These are phyloP conservation scores for Tubulanus polymorphus DNA, from an alignment of 2,888 invertebrate species.

Conservation along the genomic window DNA sequence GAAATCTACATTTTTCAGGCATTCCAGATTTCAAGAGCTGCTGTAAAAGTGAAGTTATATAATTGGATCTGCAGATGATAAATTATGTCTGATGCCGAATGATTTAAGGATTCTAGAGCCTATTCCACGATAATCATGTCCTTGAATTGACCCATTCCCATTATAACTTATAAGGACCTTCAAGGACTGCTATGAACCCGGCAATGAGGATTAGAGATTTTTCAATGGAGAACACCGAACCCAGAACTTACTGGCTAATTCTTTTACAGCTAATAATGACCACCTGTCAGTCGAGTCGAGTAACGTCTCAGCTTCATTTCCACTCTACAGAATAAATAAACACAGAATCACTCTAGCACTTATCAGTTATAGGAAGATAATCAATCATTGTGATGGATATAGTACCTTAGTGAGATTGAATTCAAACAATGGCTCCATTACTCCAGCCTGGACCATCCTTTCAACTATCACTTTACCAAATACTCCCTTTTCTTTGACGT, in stretches of 20 bases:
- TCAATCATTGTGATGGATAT: not conserved
- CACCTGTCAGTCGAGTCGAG: constrained; percentile 26
- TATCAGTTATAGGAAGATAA: not conserved
- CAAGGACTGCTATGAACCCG: too few relatives aligned
- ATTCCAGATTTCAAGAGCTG: too few relatives aligned
- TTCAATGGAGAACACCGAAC: too few relatives aligned
- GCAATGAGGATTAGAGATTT: too few relatives aligned
- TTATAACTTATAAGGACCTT: too few relatives aligned
- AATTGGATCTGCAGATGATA: too few relatives aligned
- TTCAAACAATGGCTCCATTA: constrained; percentile 32
- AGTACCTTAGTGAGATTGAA: constrained; percentile 37
- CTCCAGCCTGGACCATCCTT: constrained; percentile 19
- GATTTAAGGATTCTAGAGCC: too few relatives aligned
- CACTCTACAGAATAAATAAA: constrained; percentile 11
- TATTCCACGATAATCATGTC: too few relatives aligned
- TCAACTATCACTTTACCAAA: constrained; percentile 41
- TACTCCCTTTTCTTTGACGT: constrained; percentile 30
- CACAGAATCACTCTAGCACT: not conserved
- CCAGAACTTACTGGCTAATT: constrained; percentile 29
- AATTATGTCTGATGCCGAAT: too few relatives aligned
- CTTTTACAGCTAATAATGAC: constrained; percentile 31
- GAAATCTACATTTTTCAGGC: too few relatives aligned
- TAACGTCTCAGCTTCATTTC: constrained; percentile 7
- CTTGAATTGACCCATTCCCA: too few relatives aligned
- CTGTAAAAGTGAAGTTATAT: too few relatives aligned